Base-by-base conservation (phyloP, 2,888 invertebrate species). In the Scaeva pyrastri region DNA sequence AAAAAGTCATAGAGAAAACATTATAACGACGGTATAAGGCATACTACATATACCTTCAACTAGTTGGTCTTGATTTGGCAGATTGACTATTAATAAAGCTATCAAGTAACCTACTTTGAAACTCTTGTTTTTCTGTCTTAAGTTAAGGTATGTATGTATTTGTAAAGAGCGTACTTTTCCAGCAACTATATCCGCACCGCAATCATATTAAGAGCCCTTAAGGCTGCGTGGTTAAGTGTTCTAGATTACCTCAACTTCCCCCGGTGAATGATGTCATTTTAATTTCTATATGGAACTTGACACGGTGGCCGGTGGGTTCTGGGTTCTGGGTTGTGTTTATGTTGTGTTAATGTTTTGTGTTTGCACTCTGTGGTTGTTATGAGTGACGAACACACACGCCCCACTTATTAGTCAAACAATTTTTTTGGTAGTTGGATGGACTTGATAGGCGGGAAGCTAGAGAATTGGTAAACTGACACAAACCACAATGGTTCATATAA, bases 231-330 rank as follows among this genome's bases (percentile, higher is more conserved):
- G 12, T 31, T 36, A 12, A 23, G 48, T 64, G 52, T 71, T 75
- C 72, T 52, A 71, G 70, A 60, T 66, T 66, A 31, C 41, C 31
- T 36, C 50, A 36, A 41, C 66, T 81, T 66, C 55, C 58, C 36
- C 58, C 43, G 62, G 19, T 43, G 70, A 82, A 62, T 86, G 82
- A 86, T 86, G 77, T 86, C 82, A 86, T 82, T 76, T 70, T 73
- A 73, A 77, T 82, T 82, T 71, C 56, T 77, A 26, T 77, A 26
- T 66, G 64, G 50, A 77, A 77, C 39, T 82, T 41, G 64, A 78
- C 70, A 78, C 74, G 21, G 12, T 3, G n/a, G n/a, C n/a, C n/a
- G n/a, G n/a, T n/a, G n/a, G n/a, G n/a, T n/a, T n/a, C n/a, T n/a
- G n/a, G n/a, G n/a, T n/a, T n/a, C n/a, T n/a, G 3, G 48, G 43